Conservation (phyloP, 2,888 invertebrate species). For the Megastigmus dorsalis region DNA sequence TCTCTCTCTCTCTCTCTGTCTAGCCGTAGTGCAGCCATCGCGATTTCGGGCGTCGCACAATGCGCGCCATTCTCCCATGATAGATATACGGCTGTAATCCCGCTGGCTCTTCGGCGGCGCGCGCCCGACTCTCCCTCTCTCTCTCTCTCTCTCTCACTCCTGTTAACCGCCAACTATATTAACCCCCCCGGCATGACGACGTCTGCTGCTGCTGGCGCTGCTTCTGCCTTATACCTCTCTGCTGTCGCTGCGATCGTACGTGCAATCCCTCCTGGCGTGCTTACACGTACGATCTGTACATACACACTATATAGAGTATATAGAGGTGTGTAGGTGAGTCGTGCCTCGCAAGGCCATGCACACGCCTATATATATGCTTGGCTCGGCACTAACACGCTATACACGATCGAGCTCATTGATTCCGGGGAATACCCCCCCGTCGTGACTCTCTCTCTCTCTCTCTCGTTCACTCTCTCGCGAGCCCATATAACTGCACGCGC, state of each 20-base stretch:
- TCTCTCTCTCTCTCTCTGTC: neutral
- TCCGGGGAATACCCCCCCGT: neutral
- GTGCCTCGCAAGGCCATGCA: neutral
- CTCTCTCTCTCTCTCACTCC: slow-evolving; percentile 20
- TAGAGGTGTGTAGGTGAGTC: too few relatives aligned
- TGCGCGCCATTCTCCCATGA: slow-evolving; percentile 69
- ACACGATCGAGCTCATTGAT: slow-evolving; percentile 38
- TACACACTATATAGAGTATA: too few relatives aligned
- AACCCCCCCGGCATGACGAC: slow-evolving; percentile 31
- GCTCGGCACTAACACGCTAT: too few relatives aligned
- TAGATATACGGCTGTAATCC: slow-evolving; percentile 69
- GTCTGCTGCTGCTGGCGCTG: neutral
- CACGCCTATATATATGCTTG: too few relatives aligned
- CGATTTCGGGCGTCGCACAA: slow-evolving; percentile 70
- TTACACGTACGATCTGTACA: too few relatives aligned
- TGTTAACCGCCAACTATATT: slow-evolving; percentile 44
- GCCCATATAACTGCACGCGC: too few relatives aligned
- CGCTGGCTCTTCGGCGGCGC: slow-evolving; percentile 44
- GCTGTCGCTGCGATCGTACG: neutral
- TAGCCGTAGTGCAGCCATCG: slow-evolving; percentile 62
- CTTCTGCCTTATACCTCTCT: neutral
- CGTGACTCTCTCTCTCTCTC: neutral
- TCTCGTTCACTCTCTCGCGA: neutral
- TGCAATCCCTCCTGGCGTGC: slow-evolving; percentile 16
- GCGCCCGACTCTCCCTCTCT: slow-evolving; percentile 51